phyloP scores from a whole-genome alignment of 2,113 vertebrate genomes.

The Chaetura pelagica region DNA sequence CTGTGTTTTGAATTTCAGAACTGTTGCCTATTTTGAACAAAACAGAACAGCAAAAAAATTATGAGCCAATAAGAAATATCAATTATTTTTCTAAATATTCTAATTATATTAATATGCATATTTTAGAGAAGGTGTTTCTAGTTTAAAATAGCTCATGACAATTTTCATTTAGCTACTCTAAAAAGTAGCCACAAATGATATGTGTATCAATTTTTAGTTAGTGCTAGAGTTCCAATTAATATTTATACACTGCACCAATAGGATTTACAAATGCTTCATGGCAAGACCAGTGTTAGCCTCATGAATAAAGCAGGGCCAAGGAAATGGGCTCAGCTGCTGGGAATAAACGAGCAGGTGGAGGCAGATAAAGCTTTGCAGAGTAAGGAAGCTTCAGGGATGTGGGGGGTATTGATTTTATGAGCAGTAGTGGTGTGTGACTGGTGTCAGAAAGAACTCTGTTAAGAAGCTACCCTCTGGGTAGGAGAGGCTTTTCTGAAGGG shows the following conservation, averaged over 20 bases:
- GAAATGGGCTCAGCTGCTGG: not conserved
- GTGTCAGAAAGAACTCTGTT: not conserved
- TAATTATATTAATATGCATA: not conserved
- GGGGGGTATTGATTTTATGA: not conserved
- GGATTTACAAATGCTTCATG: not conserved
- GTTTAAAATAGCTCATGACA: not conserved
- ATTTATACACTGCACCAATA: not conserved
- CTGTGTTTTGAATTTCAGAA: not conserved
- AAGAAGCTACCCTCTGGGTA: not conserved
- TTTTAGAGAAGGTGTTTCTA: not conserved
- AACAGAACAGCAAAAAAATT: not conserved
- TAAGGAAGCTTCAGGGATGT: not conserved
- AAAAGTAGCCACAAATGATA: not conserved
- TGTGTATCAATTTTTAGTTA: not conserved
- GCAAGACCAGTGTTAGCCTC: not conserved
- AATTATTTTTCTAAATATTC: not conserved
- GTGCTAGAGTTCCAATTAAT: not conserved
- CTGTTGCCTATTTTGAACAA: not conserved
- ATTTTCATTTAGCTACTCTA: not conserved
- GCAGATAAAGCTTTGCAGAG: not conserved
- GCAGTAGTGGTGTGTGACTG: rapidly evolving
- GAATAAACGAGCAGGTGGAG: not conserved
- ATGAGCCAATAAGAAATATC: not conserved
- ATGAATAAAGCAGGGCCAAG: not conserved
- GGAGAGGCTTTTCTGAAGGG: not conserved